Conservation (phyloP, 2,113 vertebrate species). For the Dicentrarchus labrax region DNA sequence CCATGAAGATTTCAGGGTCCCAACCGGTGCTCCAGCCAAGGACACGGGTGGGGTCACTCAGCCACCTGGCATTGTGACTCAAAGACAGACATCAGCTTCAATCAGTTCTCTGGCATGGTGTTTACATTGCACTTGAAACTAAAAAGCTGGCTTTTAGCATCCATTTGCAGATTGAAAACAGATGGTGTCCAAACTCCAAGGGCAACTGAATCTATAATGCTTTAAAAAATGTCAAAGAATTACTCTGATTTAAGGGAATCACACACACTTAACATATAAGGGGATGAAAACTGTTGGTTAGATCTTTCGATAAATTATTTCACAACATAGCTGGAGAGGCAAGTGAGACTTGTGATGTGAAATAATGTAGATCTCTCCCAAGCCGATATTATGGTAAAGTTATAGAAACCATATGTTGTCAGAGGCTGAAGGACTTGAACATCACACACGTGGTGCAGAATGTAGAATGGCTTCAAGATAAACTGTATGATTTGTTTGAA, state of each 20-base stretch:
- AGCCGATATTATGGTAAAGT: conserved; percentile 2
- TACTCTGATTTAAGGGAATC: conserved; percentile 5
- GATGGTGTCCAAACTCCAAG: conserved; percentile 42
- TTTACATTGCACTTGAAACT: conserved; percentile 50
- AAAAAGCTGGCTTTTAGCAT: conserved; percentile 34
- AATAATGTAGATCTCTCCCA: conserved; percentile 32
- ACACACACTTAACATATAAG: not conserved
- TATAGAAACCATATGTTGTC: conserved; percentile 45
- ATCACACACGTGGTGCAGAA: conserved; percentile 5
- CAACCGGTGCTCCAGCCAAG: conserved; percentile 57
- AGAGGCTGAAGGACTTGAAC: not conserved
- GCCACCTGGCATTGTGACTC: conserved; percentile 63
- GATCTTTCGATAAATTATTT: conserved; percentile 16
- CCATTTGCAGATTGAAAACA: conserved; percentile 66
- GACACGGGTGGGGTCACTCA: conserved; percentile 51
- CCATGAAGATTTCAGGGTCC: conserved; percentile 52
- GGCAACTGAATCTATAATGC: conserved; percentile 10
- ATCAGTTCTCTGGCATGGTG: conserved; percentile 21
- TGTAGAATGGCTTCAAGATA: conserved; percentile 39
- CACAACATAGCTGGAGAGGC: conserved; percentile 19
- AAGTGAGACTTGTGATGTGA: conserved; percentile 16
- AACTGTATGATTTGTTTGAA: conserved; percentile 35
- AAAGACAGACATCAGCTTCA: conserved; percentile 52
- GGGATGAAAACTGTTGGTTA: conserved; percentile 10
- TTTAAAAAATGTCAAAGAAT: not conserved